Percentiles rank a stretch among this genome's conserved stretches.
phyloP scores from a whole-genome alignment of 2,797 vertebrate species.

The Anniella stebbinsi region DNA sequence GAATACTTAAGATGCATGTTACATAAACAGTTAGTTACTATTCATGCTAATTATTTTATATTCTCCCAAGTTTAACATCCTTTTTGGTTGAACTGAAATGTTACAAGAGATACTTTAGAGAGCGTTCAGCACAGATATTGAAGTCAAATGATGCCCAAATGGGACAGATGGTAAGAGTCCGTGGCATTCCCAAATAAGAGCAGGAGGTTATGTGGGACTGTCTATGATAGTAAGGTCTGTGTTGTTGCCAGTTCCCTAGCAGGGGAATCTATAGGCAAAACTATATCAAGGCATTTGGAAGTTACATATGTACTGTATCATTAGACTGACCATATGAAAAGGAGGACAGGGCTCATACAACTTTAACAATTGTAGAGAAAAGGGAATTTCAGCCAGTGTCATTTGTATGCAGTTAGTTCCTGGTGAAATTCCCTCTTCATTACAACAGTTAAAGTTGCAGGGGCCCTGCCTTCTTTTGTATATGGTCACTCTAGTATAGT shows the following conservation, averaged over 20 bases:
- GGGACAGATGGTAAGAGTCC: not conserved
- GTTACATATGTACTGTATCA: not conserved
- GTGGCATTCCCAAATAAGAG: too few species aligned
- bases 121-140: not conserved
- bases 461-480: too few species aligned
- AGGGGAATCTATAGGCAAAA: not conserved
- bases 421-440: too few species aligned
- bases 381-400: too few species aligned
- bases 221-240: too few species aligned
- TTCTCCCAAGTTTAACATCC: not conserved
- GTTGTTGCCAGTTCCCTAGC: not conserved
- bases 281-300: not conserved
- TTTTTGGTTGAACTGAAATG: not conserved
- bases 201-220: not conserved
- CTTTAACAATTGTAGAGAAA: too few species aligned
- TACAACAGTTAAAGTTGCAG: too few species aligned
- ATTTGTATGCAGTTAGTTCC: too few species aligned
- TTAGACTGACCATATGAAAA: too few species aligned
- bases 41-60: not conserved
- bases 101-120: not conserved
- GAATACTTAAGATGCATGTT: not conserved
- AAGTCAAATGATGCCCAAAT: not conserved
- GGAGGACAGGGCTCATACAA: too few species aligned
- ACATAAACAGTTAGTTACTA: not conserved
- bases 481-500: too few species aligned